A percentile compares a stretch with the other conserved stretches of the same genome.
phyloP scores from a whole-genome alignment of 2,113 vertebrate species.

The Calcarius ornatus region DNA sequence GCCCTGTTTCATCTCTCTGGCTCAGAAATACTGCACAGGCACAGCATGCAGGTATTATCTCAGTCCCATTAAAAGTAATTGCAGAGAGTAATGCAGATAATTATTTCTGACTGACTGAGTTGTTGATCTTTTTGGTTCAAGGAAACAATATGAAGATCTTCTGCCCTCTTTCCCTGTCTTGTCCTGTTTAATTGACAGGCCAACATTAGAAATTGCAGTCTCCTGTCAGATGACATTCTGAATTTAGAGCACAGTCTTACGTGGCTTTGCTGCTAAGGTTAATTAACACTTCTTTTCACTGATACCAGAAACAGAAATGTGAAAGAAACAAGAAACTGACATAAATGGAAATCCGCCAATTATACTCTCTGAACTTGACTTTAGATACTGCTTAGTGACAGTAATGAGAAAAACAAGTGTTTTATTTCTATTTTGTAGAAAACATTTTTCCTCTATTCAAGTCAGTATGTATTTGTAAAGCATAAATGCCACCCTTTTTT shows the following conservation, averaged over 20 bases:
- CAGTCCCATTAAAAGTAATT: conserved; percentile 57
- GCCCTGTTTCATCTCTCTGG: background rate
- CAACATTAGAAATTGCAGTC: background rate
- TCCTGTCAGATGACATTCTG: background rate
- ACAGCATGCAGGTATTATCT: background rate
- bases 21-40: background rate
- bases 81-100: conserved; percentile 49
- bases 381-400: background rate
- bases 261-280: conserved; percentile 9
- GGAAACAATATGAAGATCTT: conserved; percentile 53
- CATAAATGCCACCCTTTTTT: background rate
- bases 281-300: conserved; percentile 39
- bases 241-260: background rate
- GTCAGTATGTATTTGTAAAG: background rate
- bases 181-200: conserved; percentile 26
- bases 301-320: background rate
- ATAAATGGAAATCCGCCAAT: conserved; percentile 2
- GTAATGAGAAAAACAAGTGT: background rate
- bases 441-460: background rate
- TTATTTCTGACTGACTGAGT: conserved; percentile 58
- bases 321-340: background rate
- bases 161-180: background rate
- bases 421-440: background rate
- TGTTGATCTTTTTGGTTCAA: conserved; percentile 62
- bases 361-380: background rate